Conservation (phyloP, 2,888 invertebrate species). For the Nipponacmea schrenckii region DNA sequence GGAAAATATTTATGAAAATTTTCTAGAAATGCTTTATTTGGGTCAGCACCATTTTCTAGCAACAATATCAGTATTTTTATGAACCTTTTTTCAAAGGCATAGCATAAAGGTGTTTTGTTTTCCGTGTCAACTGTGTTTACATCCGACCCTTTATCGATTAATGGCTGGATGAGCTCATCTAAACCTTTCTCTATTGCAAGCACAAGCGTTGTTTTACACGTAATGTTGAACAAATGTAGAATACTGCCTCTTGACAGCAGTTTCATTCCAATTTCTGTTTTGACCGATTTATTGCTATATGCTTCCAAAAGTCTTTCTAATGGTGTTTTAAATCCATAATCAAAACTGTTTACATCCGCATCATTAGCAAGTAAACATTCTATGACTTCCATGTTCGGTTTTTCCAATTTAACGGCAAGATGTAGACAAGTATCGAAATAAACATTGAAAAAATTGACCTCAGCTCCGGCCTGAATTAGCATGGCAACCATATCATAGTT, state of each 20-base stretch:
- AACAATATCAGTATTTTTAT: too few relatives aligned
- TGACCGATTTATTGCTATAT: too few relatives aligned
- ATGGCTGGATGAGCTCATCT: too few relatives aligned
- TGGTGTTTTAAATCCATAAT: neutral
- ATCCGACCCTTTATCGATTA: slow-evolving; percentile 22
- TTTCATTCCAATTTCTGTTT: too few relatives aligned
- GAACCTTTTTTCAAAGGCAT: slow-evolving; percentile 15
- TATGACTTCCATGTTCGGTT: neutral
- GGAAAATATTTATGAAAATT: too few relatives aligned
- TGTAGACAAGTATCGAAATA: slow-evolving; percentile 21
- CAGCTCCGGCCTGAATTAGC: slow-evolving; percentile 25
- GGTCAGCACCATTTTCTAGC: too few relatives aligned
- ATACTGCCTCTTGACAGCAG: slow-evolving; percentile 16
- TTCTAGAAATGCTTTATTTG: too few relatives aligned
- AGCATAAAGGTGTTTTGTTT: slow-evolving; percentile 28
- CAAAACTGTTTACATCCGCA: slow-evolving; percentile 9
- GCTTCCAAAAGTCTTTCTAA: too few relatives aligned
- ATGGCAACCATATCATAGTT: slow-evolving; percentile 13
- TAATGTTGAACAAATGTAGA: slow-evolving; percentile 22
- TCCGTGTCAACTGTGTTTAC: slow-evolving; percentile 23
- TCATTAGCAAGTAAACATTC: neutral
- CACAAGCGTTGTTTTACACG: slow-evolving; percentile 24
- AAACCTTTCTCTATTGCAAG: slow-evolving; percentile 18
- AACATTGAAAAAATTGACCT: slow-evolving; percentile 23
- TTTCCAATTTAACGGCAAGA: too few relatives aligned